These are phyloP conservation scores for Augochlora pura DNA, from an alignment of 1,140 invertebrate species.

Conservation along the genomic window DNA sequence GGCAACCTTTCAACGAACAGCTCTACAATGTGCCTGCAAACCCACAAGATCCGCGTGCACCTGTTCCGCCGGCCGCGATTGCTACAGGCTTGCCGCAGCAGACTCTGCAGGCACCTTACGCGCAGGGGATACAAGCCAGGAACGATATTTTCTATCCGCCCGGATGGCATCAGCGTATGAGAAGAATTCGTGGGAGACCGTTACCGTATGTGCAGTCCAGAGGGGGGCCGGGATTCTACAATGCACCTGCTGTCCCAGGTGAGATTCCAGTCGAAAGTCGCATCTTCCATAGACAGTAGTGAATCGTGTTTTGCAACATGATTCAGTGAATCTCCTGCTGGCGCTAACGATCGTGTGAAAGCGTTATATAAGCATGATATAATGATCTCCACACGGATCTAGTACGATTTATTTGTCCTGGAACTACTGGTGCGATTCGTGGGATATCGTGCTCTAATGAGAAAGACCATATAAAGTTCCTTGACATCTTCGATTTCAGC, in stretches of 20 bases:
- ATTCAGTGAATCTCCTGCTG: background rate
- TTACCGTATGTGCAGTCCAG: conserved; percentile 52
- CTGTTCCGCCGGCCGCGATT: background rate
- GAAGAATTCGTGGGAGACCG: conserved; percentile 46
- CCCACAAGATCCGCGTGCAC: background rate
- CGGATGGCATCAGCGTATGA: conserved; percentile 51
- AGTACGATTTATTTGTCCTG: too few species aligned
- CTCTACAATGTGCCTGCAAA: conserved; percentile 13
- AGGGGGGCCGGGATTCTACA: conserved; percentile 59
- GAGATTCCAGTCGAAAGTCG: background rate
- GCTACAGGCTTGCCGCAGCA: conserved; percentile 12
- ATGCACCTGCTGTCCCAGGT: conserved; percentile 54
- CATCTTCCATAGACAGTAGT: background rate
- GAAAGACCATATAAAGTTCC: too few species aligned
- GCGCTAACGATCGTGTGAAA: background rate
- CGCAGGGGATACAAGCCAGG: conserved; percentile 18
- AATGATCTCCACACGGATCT: too few species aligned
- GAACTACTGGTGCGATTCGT: too few species aligned
- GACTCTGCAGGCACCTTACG: conserved; percentile 5
- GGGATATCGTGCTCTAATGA: too few species aligned
- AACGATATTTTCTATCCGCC: conserved; percentile 41
- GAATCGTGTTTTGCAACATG: background rate
- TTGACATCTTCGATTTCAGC: too few species aligned
- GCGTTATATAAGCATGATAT: too few species aligned
- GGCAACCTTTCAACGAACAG: conserved; percentile 20